Evolutionary conservation across 2,797 vertebrate species (phyloP).

Genomic region (Pantherophis alleghaniensis): DNA sequence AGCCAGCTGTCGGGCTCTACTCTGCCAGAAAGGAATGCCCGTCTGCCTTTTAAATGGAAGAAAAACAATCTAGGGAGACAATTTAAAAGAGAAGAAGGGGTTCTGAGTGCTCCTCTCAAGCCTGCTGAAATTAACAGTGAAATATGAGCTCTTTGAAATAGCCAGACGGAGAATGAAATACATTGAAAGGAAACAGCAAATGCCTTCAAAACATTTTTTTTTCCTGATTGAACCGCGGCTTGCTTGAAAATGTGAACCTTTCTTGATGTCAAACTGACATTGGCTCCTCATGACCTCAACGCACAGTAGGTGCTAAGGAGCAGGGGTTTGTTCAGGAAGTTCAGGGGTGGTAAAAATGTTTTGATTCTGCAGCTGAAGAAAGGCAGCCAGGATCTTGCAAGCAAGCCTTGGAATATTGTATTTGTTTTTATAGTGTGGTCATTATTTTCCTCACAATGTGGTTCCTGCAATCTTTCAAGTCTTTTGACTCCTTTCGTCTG

Average conservation of each 20-base stretch:
- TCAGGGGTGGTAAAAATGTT: slow-evolving; percentile 36
- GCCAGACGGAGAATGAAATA: slow-evolving; percentile 11
- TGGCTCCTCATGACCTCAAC: slow-evolving; percentile 14
- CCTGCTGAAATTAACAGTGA: slow-evolving; percentile 15
- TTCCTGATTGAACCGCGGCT: slow-evolving; percentile 38
- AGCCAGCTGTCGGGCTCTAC: not conserved
- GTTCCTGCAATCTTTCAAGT: slow-evolving; percentile 24
- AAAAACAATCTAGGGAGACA: not conserved
- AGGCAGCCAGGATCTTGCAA: slow-evolving; percentile 52
- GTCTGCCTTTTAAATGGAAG: not conserved
- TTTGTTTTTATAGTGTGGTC: slow-evolving; percentile 56
- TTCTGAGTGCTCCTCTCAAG: slow-evolving; percentile 15
- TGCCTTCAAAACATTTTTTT: slow-evolving; percentile 30
- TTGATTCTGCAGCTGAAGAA: slow-evolving; percentile 56
- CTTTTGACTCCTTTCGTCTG: slow-evolving; percentile 9
- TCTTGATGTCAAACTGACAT: slow-evolving; percentile 32
- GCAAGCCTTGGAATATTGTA: slow-evolving; percentile 22
- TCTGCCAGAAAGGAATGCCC: not conserved
- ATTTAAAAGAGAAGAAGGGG: not conserved
- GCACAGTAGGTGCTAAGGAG: slow-evolving; percentile 37
- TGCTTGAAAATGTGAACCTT: slow-evolving; percentile 43
- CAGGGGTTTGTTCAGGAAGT: slow-evolving; percentile 50
- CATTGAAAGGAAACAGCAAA: slow-evolving; percentile 47
- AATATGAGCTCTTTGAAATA: slow-evolving; percentile 21
- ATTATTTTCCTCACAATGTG: slow-evolving; percentile 55